A percentile compares a stretch with the other conserved stretches of the same genome.
phyloP scores from a whole-genome alignment of 2,797 vertebrate species.

The Cossypha niveicapilla region DNA sequence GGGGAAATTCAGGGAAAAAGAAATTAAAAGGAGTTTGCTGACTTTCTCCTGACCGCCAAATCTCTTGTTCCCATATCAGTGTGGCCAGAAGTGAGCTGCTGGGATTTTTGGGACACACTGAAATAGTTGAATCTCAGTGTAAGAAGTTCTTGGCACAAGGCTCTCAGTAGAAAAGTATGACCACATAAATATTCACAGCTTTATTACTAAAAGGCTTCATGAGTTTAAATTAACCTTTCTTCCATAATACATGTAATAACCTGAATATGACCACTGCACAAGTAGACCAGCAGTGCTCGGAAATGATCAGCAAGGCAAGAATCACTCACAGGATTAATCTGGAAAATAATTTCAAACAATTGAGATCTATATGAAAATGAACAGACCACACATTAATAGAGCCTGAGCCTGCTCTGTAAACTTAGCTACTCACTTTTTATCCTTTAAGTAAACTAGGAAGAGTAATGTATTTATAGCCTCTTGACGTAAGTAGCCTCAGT shows the following conservation, averaged over 20 bases:
- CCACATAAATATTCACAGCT: background rate
- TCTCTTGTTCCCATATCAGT: background rate
- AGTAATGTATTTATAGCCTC: constrained; percentile 42
- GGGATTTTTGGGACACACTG: background rate
- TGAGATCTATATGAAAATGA: constrained; percentile 40
- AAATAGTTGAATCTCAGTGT: background rate
- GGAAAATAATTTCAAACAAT: constrained; percentile 45
- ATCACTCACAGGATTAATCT: constrained; percentile 27
- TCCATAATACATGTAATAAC: background rate
- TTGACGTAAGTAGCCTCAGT: constrained; percentile 28
- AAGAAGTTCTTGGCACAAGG: background rate
- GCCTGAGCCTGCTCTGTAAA: constrained; percentile 39
- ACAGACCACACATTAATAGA: constrained; percentile 31
- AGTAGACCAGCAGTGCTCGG: background rate
- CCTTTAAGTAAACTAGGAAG: constrained; percentile 51
- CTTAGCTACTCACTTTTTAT: constrained; percentile 49
- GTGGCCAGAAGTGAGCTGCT: background rate
- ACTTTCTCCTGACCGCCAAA: background rate
- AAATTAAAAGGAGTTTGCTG: background rate
- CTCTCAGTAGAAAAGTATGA: background rate
- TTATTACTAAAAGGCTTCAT: background rate
- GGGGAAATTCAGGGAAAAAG: background rate
- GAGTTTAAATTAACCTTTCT: background rate
- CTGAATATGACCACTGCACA: background rate
- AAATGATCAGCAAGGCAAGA: background rate